Evolutionary conservation across 1,140 invertebrate species (phyloP).

Genomic region (Danaus plexippus): DNA sequence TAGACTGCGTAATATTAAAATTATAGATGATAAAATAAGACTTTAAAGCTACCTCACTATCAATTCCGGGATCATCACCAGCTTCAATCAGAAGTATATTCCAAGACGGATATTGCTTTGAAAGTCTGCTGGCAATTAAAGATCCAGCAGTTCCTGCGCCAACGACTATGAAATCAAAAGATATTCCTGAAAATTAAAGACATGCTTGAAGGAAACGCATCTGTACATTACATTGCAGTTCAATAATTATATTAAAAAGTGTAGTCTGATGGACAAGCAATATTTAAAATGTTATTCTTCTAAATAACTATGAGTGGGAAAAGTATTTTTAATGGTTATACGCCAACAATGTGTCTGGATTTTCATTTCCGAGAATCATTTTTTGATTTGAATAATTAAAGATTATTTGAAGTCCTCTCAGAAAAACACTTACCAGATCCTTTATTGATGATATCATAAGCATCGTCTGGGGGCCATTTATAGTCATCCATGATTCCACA

Average conservation of each 20-base stretch:
- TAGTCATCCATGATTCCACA: conserved; percentile 72
- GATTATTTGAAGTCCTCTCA: too few species aligned
- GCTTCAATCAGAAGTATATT: conserved; percentile 76
- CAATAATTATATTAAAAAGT: too few species aligned
- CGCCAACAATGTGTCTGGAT: too few species aligned
- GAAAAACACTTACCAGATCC: conserved; percentile 14
- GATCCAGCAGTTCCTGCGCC: conserved; percentile 82
- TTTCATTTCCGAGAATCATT: too few species aligned
- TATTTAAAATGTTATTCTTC: conserved; percentile 1
- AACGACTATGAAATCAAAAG: conserved; percentile 74
- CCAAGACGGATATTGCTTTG: conserved; percentile 65
- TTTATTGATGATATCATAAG: conserved; percentile 25
- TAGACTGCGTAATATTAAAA: conserved; percentile 2
- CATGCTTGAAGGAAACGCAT: too few species aligned
- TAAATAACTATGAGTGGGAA: too few species aligned
- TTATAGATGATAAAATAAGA: not conserved
- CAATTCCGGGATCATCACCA: conserved; percentile 71
- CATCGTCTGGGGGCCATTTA: conserved; percentile 70
- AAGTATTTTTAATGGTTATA: too few species aligned
- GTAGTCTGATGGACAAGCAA: not conserved
- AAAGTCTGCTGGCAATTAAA: conserved; percentile 73
- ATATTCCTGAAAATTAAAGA: conserved; percentile 18
- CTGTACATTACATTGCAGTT: too few species aligned
- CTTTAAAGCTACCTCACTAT: conserved; percentile 54
- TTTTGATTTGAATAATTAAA: too few species aligned